Percentiles rank a stretch among this genome's conserved stretches.
phyloP scores from a whole-genome alignment of 30 jellyfish, hydroid and myxozoan genomes.

The Pseudorhiza aurosa region DNA sequence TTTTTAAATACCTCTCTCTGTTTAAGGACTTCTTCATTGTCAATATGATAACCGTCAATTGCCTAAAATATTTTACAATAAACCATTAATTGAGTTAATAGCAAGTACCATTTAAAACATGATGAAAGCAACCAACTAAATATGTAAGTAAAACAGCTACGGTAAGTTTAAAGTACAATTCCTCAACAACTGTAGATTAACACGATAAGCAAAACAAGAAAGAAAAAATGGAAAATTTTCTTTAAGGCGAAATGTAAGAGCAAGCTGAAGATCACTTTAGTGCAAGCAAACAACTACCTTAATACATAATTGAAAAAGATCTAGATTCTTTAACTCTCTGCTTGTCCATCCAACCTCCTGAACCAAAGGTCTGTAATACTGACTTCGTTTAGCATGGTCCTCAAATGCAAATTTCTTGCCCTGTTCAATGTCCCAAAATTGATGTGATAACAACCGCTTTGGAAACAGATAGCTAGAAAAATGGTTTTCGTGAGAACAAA shows the following conservation, averaged over 20 bases:
- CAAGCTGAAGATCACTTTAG: too few species aligned
- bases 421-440: conserved; percentile 95
- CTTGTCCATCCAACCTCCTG: conserved; percentile 88
- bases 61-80: too few species aligned
- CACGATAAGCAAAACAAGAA: too few species aligned
- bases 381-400: conserved; percentile 86
- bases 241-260: too few species aligned
- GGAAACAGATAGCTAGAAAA: conserved; percentile 81
- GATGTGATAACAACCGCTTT: conserved; percentile 75
- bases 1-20: conserved; percentile 51
- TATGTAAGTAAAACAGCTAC: too few species aligned
- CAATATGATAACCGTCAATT: conserved; percentile 77
- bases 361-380: conserved; percentile 79
- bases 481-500: too few species aligned
- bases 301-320: conserved; percentile 53
- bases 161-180: too few species aligned
- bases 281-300: conserved; percentile 39
- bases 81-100: too few species aligned
- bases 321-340: conserved; percentile 73
- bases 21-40: conserved; percentile 45
- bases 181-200: too few species aligned
- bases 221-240: too few species aligned
- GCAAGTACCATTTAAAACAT: too few species aligned
- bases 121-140: too few species aligned
- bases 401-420: conserved; percentile 83